Evolutionary conservation across 2,113 vertebrate genomes (phyloP).

Genomic region (Oryzias celebensis): DNA sequence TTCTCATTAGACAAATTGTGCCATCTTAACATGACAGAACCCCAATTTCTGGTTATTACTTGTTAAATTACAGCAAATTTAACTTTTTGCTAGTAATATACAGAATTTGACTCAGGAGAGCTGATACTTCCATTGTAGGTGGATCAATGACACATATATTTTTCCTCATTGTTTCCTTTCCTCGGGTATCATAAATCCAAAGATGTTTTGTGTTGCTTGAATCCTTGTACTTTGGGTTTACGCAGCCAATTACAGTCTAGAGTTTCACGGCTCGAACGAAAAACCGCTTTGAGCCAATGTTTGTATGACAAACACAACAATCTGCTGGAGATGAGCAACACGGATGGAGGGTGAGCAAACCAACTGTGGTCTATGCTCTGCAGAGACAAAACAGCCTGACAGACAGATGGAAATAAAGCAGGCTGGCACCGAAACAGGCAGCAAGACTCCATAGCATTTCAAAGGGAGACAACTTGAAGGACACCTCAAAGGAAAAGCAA

Average conservation of each 20-base stretch:
- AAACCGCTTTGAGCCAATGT: slow-evolving; percentile 13
- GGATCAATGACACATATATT: background rate
- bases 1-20: no score
- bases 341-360: slow-evolving; percentile 19
- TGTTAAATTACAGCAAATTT: no score
- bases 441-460: background rate
- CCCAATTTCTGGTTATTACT: no score
- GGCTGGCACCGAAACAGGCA: slow-evolving; percentile 33
- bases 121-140: background rate
- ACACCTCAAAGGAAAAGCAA: no score
- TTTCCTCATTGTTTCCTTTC: background rate
- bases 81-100: background rate
- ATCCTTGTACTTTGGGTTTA: background rate
- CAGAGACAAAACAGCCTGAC: slow-evolving; percentile 41
- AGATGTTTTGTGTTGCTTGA: slow-evolving; percentile 11
- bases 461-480: no score
- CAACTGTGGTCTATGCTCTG: slow-evolving; percentile 34
- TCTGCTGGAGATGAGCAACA: slow-evolving; percentile 43
- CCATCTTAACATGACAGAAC: no score
- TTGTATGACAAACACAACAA: slow-evolving; percentile 40
- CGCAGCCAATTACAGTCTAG: slow-evolving; percentile 1
- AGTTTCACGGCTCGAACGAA: slow-evolving; percentile 6
- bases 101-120: background rate
- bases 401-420: slow-evolving; percentile 49
- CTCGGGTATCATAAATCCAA: background rate